Evolutionary conservation across 2,113 vertebrate genomes (phyloP).

Genomic region (Daboia siamensis): DNA sequence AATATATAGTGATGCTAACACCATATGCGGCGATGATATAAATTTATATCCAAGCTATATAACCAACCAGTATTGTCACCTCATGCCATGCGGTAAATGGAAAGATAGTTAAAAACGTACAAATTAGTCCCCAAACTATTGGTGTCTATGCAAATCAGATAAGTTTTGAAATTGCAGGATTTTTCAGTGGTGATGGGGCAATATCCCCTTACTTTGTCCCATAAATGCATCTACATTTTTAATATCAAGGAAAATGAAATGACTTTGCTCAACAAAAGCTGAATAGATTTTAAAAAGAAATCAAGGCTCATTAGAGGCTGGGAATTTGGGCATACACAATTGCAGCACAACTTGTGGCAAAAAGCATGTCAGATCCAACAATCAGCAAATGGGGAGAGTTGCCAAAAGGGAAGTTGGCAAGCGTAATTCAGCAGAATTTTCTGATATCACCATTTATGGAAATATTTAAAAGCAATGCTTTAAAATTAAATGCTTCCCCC

Average conservation of each 20-base stretch:
- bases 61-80: constrained; percentile 50
- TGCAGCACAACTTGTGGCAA: not conserved
- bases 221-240: constrained; percentile 17
- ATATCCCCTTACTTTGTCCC: not conserved
- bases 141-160: constrained; percentile 39
- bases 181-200: constrained; percentile 32
- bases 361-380: not conserved
- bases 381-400: not conserved
- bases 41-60: constrained; percentile 57
- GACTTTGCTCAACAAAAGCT: constrained; percentile 17
- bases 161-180: constrained; percentile 39
- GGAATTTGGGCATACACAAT: not conserved
- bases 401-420: not conserved
- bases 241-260: constrained; percentile 15
- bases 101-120: constrained; percentile 53
- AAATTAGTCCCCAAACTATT: constrained; percentile 52
- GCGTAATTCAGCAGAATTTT: not conserved
- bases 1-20: constrained; percentile 43
- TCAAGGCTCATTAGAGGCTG: not conserved
- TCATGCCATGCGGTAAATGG: constrained; percentile 53
- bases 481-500: not conserved
- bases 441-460: not conserved
- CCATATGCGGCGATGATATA: constrained; percentile 55
- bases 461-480: not conserved
- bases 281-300: not conserved